Base-by-base conservation (phyloP, 2,113 vertebrate species). In the Paraplagusia blochii region DNA sequence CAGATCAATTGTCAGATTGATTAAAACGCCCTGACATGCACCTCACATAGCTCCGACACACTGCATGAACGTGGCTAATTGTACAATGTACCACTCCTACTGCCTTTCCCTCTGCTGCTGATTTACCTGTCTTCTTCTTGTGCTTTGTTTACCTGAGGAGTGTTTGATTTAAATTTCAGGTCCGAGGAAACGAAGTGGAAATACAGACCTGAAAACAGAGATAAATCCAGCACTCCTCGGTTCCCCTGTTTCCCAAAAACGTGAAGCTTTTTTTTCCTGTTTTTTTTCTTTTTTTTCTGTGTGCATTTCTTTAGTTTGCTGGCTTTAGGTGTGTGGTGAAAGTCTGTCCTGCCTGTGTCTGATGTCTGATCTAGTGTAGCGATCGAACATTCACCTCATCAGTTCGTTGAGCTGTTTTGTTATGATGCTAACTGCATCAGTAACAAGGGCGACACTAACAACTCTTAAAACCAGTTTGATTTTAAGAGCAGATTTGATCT, bases 151-250 rank as follows among this genome's bases (percentile, higher is more conserved):
- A 57, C 77, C 76, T 83, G 79, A 85, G 86, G 85, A 87, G 85
- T 85, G 85, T 87, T 88, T 84, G 83, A 88, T 88, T 86, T 76
- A 87, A 86, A 79, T 87, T 84, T 57, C 79, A 88, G 86, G 86
- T 86, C 78, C 80, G 69, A 53, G 82, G 86, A 83, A 83, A 75
- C 53, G 80, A 72, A 83, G 80, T 43, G 84, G 86, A 74, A 86
- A 84, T 69, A 53, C 76, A 53, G 79, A 73, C 79, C 79, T 52
- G 5, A 75, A 79, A 53, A 75, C 75, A 60, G 82, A 86, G 76
- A 85, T 85, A 86, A 85, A 86, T 86, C 84, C 79, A 88, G 86
- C 84, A 88, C 84, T 88, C 84, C 85, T 85, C 54, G 60, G 60
- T 81, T 85, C 80, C 81, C 84, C 80, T 77, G 65, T 85, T 44